Percentiles rank a stretch among this genome's conserved stretches.
phyloP scores from a whole-genome alignment of 2,888 invertebrate genomes.

The Drosophila sordidapex region DNA sequence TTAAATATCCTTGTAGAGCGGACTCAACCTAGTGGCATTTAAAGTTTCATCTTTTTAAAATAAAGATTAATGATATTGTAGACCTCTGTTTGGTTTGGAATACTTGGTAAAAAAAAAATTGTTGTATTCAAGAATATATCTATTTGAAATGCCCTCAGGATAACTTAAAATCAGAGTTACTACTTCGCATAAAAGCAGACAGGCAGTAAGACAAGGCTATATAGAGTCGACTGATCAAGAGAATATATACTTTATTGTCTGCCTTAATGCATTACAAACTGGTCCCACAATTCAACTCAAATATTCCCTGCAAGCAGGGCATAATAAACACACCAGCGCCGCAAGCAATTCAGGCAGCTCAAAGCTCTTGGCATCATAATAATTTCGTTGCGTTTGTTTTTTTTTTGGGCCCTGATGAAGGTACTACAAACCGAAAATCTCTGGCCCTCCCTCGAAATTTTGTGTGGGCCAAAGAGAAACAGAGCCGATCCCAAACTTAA shows the following conservation, averaged over 20 bases:
- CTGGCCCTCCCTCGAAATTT: constrained; percentile 53
- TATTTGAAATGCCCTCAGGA: background rate
- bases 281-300: background rate
- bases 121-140: background rate
- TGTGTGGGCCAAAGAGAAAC: constrained; percentile 12
- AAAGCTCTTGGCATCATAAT: constrained; percentile 51
- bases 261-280: background rate
- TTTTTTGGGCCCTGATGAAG: constrained; percentile 46
- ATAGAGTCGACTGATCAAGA: background rate
- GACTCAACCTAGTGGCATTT: background rate
- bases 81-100: background rate
- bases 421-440: constrained; percentile 23
- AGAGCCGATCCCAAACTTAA: constrained; percentile 30
- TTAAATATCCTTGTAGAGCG: background rate
- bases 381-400: constrained; percentile 66
- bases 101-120: background rate
- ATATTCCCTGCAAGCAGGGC: background rate
- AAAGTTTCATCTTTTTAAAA: background rate
- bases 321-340: constrained; percentile 13
- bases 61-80: too few relatives aligned
- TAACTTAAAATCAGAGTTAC: background rate
- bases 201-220: background rate
- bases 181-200: background rate
- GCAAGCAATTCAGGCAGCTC: background rate
- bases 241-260: background rate